Base-by-base conservation (phyloP, 1,140 invertebrate genomes). In the Trichonephila clavata region DNA sequence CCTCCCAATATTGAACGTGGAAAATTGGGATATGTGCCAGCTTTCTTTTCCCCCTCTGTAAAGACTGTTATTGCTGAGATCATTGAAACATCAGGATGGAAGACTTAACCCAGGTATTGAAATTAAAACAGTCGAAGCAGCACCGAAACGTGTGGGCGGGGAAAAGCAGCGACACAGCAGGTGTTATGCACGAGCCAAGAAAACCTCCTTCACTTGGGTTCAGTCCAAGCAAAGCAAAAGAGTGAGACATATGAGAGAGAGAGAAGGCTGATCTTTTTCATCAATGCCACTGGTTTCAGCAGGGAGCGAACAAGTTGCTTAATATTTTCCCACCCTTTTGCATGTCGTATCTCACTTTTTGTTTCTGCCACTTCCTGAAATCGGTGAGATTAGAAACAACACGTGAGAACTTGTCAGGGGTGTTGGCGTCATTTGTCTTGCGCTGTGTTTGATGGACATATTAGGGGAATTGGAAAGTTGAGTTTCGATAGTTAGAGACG, bases 161-260 rank as follows among this genome's bases (percentile, higher is more conserved):
- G 3, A 27, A 8, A 84, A 84, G 10, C n/a, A 32, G 21, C 18
- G 50, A 84, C 27, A 84, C 83, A 84, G 83, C 83, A 84, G 83
- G 83, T 84, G 57, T 59, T 84, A 59, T 8, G n/a, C 21, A 24
- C 59, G 57, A 10, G 81, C 81, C 83, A 84, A 84, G 83, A 20
- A 14, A 59, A 27, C 57, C 24, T 60, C 50, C 83, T 84, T 59
- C 50, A 27, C 32, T 84, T 84, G 83, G 83, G 43, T 27, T 27
- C 20, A 21, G 57, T 21, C 83, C 83, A 84, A 84, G 43, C n/a
- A 24, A 57, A 57, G n/a, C 39, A 59, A 21, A 24, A 68, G 65
- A 5, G 65, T 27, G 65, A n/a, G 43, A 50, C 50, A 50, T 13
- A 39, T 39, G 32, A 39, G 32, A 39, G 65, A 68, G 24, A n/a